A percentile compares a stretch with the other conserved stretches of the same genome.
These are phyloP conservation scores for Temnothorax nylanderi DNA, from an alignment of 1,140 invertebrate species.

Conservation along the genomic window DNA sequence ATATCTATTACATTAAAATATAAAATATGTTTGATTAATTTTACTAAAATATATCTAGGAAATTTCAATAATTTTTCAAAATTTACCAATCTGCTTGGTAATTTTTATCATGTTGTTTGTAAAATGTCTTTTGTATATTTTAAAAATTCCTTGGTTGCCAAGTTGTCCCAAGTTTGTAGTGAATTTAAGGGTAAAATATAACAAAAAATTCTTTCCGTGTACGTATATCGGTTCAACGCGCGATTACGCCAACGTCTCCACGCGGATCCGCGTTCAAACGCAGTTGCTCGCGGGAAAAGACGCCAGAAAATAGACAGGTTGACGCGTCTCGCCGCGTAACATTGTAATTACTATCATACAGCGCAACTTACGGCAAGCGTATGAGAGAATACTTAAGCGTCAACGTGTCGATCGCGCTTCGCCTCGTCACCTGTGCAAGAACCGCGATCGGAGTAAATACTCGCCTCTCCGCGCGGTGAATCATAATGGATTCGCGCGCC, in stretches of 20 bases:
- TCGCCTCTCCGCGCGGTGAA: background rate
- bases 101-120: too few species aligned
- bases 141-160: too few species aligned
- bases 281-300: constrained; percentile 37
- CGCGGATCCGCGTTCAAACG: background rate
- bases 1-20: too few species aligned
- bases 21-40: too few species aligned
- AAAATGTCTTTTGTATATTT: too few species aligned
- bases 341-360: constrained; percentile 57
- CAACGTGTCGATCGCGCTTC: constrained; percentile 25
- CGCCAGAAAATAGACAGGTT: constrained; percentile 36
- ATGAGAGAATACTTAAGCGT: constrained; percentile 58
- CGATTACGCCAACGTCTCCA: background rate
- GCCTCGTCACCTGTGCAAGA: constrained; percentile 54
- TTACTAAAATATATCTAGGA: too few species aligned
- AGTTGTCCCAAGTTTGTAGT: too few species aligned
- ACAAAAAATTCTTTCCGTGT: too few species aligned
- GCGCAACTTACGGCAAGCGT: background rate
- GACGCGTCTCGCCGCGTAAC: constrained; percentile 59
- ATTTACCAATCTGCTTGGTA: too few species aligned
- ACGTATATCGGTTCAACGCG: background rate
- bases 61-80: too few species aligned
- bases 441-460: constrained; percentile 1
- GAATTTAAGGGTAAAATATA: too few species aligned
- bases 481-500: background rate